phyloP scores from a whole-genome alignment of 2,113 vertebrate species.

The Pleuronectes platessa region DNA sequence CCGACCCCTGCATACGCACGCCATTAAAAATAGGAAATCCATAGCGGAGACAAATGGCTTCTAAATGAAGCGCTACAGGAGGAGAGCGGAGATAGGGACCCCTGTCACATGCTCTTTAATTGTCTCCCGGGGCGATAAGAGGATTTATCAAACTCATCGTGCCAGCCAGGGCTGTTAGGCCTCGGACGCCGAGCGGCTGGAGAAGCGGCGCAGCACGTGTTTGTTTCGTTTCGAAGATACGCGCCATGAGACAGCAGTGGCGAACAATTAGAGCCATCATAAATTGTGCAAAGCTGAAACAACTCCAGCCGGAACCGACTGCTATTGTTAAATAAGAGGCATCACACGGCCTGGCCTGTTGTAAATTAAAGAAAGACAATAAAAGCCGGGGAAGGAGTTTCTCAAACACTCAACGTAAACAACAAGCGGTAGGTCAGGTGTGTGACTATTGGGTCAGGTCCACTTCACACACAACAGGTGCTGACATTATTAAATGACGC shows the following conservation, averaged over 20 bases:
- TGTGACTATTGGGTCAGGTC: too few species aligned
- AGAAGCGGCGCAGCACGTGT: constrained; percentile 65
- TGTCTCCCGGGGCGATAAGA: constrained; percentile 80
- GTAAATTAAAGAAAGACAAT: constrained; percentile 13
- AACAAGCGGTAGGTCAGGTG: neutral
- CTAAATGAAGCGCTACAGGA: constrained; percentile 84
- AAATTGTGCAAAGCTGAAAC: constrained; percentile 56
- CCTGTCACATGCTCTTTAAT: constrained; percentile 81
- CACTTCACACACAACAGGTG: neutral
- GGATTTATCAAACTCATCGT: constrained; percentile 81
- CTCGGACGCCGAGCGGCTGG: constrained; percentile 27
- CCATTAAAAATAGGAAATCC: constrained; percentile 86
- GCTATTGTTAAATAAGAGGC: constrained; percentile 56
- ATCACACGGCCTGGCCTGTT: constrained; percentile 1
- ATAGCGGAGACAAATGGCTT: constrained; percentile 84
- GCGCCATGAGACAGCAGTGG: constrained; percentile 18
- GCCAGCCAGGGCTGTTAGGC: constrained; percentile 56
- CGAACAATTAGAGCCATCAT: constrained; percentile 59
- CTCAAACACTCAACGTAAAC: constrained; percentile 4
- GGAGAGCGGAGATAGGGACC: constrained; percentile 82
- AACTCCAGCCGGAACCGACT: constrained; percentile 13
- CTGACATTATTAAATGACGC: neutral
- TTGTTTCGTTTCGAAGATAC: constrained; percentile 58
- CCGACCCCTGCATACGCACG: constrained; percentile 75
- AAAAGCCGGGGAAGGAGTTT: neutral